Base-by-base conservation (phyloP, 2,797 vertebrate species). In the Hippopotamyrus pictus region DNA sequence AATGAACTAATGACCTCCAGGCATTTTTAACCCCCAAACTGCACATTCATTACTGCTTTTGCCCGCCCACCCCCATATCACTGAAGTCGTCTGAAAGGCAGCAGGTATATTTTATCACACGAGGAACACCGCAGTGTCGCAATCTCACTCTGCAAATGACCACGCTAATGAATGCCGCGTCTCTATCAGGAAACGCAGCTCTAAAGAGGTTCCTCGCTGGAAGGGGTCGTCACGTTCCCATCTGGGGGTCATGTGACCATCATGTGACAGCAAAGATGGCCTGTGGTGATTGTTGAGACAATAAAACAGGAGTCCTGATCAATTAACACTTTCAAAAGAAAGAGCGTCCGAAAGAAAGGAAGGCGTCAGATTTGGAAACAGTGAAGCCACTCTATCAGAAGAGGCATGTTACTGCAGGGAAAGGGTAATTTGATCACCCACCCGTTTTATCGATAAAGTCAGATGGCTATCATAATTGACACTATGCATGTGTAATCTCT, bases 401-500 rank as follows among this genome's bases (percentile, higher is more conserved):
- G 25, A 25, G 73, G 57, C 59, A 65, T 84, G 59, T 88, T 87
- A 88, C 73, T 62, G 37, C 22, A 54, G 79, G 46, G 69, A 88
- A 87, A 87, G 69, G 29, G 73, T 90, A 88, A 90, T 90, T 90
- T 90, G 86, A 90, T 90, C 89, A 90, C 17, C 73, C 73, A 93
- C 93, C 93, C 95, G 94, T 94, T 95, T 91, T 91, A 93, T 89
- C 91, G 62, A 90, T 88, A 90, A 90, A 88, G 88, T 87, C 37
- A 91, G 88, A 92, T 92, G 90, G 88, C 90, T 90, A 88, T 91
- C 90, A 89, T 91, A 90, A 90, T 89, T 85, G 89, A 92, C 90
- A 91, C 88, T 88, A 65, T 59, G 90, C 94, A 93, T 94, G 94
- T 94, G 94, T 92, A 91, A 92, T 92, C 69, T 90, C 51, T 88